Evolutionary conservation across 2,113 vertebrate genomes (phyloP), one percentile per base, ranked within the genome.

Genomic region (Calyptomena viridis): DNA sequence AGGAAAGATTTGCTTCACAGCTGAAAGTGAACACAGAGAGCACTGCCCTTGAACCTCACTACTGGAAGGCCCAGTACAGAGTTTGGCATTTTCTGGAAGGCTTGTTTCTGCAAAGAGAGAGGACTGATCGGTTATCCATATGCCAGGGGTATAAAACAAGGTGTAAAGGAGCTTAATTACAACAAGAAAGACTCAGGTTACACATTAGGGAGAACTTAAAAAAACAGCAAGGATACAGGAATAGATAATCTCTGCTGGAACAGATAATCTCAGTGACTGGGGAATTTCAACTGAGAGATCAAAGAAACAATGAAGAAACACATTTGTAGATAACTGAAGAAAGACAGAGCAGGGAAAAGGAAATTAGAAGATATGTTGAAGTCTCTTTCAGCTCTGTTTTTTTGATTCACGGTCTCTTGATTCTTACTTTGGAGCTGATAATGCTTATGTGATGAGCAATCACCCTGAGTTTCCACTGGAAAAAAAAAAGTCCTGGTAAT

Each of bases 261-360:
- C 5, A 60, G 47, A 66, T 49, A 80, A 52, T 56, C 53, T 88
- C 68, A 74, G 39, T 71, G 84, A 92, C 2, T 42, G 30, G 60
- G n/a, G 79, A 88, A 76, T 56, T 59, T 84, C 72, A 63, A 1
- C 0, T 0, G 12, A 89, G 25, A 80, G 53, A 88, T 72, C 77
- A 84, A 94, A 89, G 76, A 89, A 89, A 74, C 42, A 84, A 25
- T 69, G 60, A 85, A 93, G 56, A 93, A 92, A 84, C 17, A 78
- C 8, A 69, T 81, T 71, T 82, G 33, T 52, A 87, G 42, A 58
- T 89, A 93, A 74, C 30, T 35, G 44, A 93, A 91, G 39, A 94
- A 28, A 94, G 64, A 44, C 1, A 58, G 40, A 71, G 21, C n/a
- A 81, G 30, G 11, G 21, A 24, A 83, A 92, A 86, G 55, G 44